phyloP scores from a whole-genome alignment of 37 sponge, comb jelly and placozoan species.

The Axinella damicornis region DNA sequence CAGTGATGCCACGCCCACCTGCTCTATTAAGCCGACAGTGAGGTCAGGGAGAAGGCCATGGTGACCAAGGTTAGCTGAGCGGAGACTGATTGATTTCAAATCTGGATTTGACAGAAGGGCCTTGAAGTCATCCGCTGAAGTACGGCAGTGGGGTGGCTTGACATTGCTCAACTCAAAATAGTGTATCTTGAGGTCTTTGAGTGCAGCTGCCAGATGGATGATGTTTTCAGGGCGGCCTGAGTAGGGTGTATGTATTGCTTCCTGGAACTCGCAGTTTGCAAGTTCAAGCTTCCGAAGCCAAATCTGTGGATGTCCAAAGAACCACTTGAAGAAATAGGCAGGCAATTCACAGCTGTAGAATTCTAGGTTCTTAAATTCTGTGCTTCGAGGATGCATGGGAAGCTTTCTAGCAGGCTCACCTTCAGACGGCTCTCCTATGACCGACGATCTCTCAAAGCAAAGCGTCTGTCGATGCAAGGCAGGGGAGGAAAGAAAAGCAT shows the following conservation, averaged over 20 bases:
- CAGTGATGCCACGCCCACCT: neutral
- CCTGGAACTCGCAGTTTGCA: neutral
- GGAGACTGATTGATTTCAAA: neutral
- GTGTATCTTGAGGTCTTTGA: neutral
- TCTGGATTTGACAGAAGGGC: neutral
- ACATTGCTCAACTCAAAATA: neutral
- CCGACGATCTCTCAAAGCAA: neutral
- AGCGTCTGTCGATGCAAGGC: neutral
- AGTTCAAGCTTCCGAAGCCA: neutral
- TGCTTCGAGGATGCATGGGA: neutral
- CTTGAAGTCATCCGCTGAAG: slow-evolving; percentile 1
- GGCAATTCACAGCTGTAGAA: slow-evolving; percentile 3
- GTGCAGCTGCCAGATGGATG: neutral
- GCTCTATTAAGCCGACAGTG: neutral
- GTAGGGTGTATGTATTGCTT: neutral
- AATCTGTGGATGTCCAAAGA: neutral
- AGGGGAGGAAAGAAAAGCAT: neutral
- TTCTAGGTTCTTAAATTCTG: neutral
- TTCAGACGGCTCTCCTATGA: neutral
- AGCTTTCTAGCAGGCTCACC: neutral
- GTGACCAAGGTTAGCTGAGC: neutral
- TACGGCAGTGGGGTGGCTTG: neutral
- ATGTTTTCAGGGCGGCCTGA: neutral
- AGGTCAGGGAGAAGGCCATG: neutral
- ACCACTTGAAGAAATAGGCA: slow-evolving; percentile 1